phyloP scores from a whole-genome alignment of 2,888 invertebrate genomes.

The Synanthedon vespiformis region DNA sequence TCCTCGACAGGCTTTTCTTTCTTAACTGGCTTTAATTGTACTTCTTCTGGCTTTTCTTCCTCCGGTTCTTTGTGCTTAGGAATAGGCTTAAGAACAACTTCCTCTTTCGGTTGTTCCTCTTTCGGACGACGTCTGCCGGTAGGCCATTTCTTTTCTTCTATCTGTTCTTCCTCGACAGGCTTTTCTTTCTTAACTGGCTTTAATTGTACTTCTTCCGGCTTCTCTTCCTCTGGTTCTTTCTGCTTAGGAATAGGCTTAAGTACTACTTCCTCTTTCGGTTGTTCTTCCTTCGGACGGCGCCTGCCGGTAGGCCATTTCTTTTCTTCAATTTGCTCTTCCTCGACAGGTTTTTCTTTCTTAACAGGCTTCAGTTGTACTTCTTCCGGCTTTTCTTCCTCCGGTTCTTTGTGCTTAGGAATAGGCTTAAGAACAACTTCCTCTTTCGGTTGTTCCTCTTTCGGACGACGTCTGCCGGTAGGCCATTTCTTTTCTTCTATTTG shows the following conservation, averaged over 20 bases:
- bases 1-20: too few relatives aligned
- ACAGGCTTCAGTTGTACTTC: conserved; percentile 9
- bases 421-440: conserved; percentile 40
- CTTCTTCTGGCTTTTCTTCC: too few relatives aligned
- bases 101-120: too few relatives aligned
- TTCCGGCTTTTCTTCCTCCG: conserved; percentile 15
- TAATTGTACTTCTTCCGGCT: conserved; percentile 8
- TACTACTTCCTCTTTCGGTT: conserved; percentile 27
- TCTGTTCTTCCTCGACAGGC: too few relatives aligned
- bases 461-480: conserved; percentile 19
- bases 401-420: conserved; percentile 17
- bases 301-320: conserved; percentile 14
- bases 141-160: too few relatives aligned
- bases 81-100: too few relatives aligned
- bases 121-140: too few relatives aligned
- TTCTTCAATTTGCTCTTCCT: conserved; percentile 41
- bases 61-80: too few relatives aligned
- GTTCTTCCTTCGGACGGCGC: conserved; percentile 23
- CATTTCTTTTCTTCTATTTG: conserved; percentile 23
- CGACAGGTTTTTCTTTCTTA: conserved; percentile 11
- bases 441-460: conserved; percentile 14
- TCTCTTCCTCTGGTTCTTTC: conserved; percentile 38
- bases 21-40: too few relatives aligned
- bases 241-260: conserved; percentile 40
- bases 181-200: too few relatives aligned